Evolutionary conservation across 2,113 vertebrate species (phyloP).

Genomic region (Myiozetetes cayanensis): DNA sequence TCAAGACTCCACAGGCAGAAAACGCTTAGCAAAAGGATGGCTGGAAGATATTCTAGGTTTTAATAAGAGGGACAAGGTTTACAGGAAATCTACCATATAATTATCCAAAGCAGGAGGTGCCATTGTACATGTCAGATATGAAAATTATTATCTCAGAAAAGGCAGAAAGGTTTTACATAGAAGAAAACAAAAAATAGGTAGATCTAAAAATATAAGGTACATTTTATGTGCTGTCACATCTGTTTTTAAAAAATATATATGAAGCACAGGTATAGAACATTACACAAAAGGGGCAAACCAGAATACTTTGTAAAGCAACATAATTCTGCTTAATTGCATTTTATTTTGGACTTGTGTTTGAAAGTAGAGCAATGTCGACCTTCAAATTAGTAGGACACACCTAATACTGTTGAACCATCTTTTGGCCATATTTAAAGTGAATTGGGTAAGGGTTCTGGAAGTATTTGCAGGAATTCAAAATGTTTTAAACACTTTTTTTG

Average conservation of each 20-base stretch:
- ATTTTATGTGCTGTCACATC: not conserved
- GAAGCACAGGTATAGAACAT: not conserved
- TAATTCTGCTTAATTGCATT: not conserved
- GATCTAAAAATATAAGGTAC: constrained; percentile 10
- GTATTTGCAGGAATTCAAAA: not conserved
- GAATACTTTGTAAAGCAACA: not conserved
- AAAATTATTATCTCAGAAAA: constrained; percentile 56
- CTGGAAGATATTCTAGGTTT: constrained; percentile 49
- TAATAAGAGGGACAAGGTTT: constrained; percentile 57
- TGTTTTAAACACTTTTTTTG: not conserved
- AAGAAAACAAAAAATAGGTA: not conserved
- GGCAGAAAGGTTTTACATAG: not conserved
- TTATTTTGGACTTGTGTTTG: not conserved
- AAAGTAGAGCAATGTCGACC: not conserved
- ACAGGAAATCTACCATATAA: constrained; percentile 44
- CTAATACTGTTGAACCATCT: not conserved
- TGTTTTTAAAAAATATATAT: not conserved
- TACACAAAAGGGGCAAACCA: not conserved
- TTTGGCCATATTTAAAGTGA: not conserved
- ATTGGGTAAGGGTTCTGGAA: not conserved
- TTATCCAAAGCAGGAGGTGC: constrained; percentile 52
- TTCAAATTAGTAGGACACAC: not conserved
- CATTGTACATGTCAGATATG: constrained; percentile 52
- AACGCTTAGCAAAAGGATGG: constrained; percentile 39
- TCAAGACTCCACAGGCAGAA: constrained; percentile 64